Percentiles rank a stretch among this genome's conserved stretches.
Conservation (phyloP, 2,888 invertebrate species). For the Macrosoma leucophasiata region DNA sequence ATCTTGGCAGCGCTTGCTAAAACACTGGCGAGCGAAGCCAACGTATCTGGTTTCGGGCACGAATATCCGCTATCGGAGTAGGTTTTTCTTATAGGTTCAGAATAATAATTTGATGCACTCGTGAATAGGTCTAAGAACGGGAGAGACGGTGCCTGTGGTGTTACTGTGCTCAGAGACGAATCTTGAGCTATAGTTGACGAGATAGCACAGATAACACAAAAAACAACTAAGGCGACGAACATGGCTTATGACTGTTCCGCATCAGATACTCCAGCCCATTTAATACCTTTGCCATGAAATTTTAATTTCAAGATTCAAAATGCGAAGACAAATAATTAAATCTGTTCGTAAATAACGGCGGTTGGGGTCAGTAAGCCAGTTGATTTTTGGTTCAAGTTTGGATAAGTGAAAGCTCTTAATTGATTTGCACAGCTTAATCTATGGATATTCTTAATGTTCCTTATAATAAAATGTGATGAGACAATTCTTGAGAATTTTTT, state of each 20-base stretch:
- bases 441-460: neutral
- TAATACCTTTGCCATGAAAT: conserved; percentile 69
- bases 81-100: conserved; percentile 53
- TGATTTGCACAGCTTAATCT: neutral
- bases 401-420: conserved; percentile 12
- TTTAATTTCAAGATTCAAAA: conserved; percentile 52
- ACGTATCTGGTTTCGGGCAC: conserved; percentile 54
- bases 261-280: conserved; percentile 44
- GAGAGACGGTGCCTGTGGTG: conserved; percentile 38
- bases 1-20: conserved; percentile 66
- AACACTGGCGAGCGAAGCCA: conserved; percentile 58
- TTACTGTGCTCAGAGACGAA: conserved; percentile 45
- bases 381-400: conserved; percentile 35
- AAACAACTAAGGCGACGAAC: conserved; percentile 49
- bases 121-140: conserved; percentile 61
- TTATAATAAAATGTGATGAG: no score
- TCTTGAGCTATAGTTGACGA: conserved; percentile 58
- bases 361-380: conserved; percentile 39
- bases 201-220: conserved; percentile 42
- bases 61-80: conserved; percentile 48
- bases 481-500: no score
- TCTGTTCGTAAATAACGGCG: conserved; percentile 45
- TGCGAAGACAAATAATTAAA: conserved; percentile 50
- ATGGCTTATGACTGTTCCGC: conserved; percentile 65
- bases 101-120: conserved; percentile 52